These are phyloP conservation scores for human (Homo sapiens) DNA, from an alignment of 2,113 vertebrate genomes.

Conservation along the genomic window DNA sequence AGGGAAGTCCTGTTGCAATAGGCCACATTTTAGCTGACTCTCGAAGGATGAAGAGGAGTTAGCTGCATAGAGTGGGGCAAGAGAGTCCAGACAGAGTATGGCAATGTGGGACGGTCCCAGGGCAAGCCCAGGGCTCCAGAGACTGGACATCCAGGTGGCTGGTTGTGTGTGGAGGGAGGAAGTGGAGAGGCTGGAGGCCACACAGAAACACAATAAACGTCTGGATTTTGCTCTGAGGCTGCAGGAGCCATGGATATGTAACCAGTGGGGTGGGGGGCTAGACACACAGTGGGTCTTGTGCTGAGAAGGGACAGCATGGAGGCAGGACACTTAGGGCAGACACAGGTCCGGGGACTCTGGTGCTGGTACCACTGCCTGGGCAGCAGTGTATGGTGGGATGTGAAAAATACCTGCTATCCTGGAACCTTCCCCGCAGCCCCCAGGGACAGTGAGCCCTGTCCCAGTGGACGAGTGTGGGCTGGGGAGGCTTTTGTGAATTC, in stretches of 20 bases:
- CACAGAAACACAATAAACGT: background rate
- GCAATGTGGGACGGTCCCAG: background rate
- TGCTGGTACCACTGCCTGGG: background rate
- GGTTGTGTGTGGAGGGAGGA: background rate
- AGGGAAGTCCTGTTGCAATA: background rate
- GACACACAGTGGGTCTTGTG: fast-evolving
- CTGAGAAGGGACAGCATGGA: too few relatives aligned
- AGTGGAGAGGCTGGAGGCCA: background rate
- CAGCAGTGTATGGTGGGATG: background rate
- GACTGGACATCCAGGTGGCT: fast-evolving
- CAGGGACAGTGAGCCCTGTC: background rate
- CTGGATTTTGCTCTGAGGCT: background rate
- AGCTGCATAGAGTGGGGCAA: fast-evolving
- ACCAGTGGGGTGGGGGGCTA: background rate
- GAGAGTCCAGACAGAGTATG: background rate
- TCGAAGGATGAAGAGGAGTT: background rate
- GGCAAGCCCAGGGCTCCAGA: background rate
- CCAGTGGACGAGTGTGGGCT: background rate
- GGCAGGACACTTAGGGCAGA: background rate
- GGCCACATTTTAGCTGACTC: background rate
- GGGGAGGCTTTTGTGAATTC: background rate
- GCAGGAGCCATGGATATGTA: fast-evolving
- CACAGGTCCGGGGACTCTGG: fast-evolving
- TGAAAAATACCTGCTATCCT: background rate
- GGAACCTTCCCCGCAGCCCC: background rate